These are phyloP conservation scores for Rhopalosiphum padi DNA, from an alignment of 1,140 invertebrate genomes.

Conservation along the genomic window DNA sequence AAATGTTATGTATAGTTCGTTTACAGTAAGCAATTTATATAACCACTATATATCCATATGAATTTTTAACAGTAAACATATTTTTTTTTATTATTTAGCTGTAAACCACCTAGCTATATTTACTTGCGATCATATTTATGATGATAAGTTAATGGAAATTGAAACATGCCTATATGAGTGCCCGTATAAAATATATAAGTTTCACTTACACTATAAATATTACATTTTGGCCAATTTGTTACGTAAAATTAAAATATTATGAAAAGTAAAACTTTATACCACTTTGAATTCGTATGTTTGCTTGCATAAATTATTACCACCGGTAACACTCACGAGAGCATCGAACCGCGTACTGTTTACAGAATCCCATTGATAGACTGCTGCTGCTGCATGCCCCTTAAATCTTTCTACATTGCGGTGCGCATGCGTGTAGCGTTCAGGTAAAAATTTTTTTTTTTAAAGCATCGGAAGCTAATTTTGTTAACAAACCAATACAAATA, in stretches of 20 bases:
- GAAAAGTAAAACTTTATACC: slow-evolving; percentile 10
- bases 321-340: slow-evolving; percentile 42
- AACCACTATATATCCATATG: background rate
- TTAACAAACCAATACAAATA: background rate
- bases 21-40: background rate
- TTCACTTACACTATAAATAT: slow-evolving; percentile 3
- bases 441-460: slow-evolving; percentile 13
- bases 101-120: background rate
- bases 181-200: background rate
- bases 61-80: slow-evolving; percentile 14
- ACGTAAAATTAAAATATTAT: slow-evolving; percentile 14
- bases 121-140: slow-evolving; percentile 9
- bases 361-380: slow-evolving; percentile 48
- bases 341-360: slow-evolving; percentile 50
- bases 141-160: background rate
- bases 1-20: background rate
- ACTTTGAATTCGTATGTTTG: slow-evolving; percentile 8
- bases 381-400: slow-evolving; percentile 28
- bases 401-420: slow-evolving; percentile 13
- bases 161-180: background rate
- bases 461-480: background rate
- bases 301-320: slow-evolving; percentile 24
- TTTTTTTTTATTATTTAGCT: background rate
- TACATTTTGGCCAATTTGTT: slow-evolving; percentile 26
- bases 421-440: slow-evolving; percentile 17